Conservation (phyloP, 30 jellyfish, hydroid and myxozoan genomes). For the Clytia hemisphaerica region DNA sequence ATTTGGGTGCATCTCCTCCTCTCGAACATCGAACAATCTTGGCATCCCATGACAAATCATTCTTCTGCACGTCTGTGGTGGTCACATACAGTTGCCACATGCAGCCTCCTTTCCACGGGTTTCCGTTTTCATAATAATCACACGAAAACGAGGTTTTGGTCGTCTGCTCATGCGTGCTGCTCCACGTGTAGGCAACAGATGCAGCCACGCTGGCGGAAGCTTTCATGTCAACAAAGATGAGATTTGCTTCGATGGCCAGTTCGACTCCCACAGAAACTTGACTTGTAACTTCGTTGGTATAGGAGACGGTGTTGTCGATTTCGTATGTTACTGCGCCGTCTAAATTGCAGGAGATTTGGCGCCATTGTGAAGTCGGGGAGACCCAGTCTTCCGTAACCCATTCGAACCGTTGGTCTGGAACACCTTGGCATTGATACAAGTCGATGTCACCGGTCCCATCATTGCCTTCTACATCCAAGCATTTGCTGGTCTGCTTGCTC, state of each 20-base stretch:
- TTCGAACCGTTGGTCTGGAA: constrained; percentile 37
- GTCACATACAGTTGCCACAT: constrained; percentile 41
- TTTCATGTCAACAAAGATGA: constrained; percentile 1
- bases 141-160: constrained; percentile 13
- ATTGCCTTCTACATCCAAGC: constrained; percentile 35
- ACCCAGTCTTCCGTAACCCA: constrained; percentile 33
- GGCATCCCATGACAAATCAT: constrained; percentile 16
- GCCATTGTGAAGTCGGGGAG: constrained; percentile 37
- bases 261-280: constrained; percentile 8
- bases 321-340: constrained; percentile 32
- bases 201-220: constrained; percentile 20
- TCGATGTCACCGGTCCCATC: constrained; percentile 27
- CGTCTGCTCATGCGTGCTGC: constrained; percentile 9
- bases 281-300: constrained; percentile 8
- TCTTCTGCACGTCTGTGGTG: constrained; percentile 2
- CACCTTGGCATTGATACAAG: constrained; percentile 25
- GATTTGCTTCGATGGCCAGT: constrained; percentile 15
- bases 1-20: constrained; percentile 1
- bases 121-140: constrained; percentile 13
- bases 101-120: constrained; percentile 22
- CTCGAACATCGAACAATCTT: constrained; percentile 20
- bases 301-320: constrained; percentile 22
- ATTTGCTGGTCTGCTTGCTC: constrained; percentile 17
- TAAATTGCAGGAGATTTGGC: constrained; percentile 31
- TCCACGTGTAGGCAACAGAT: constrained; percentile 23